Evolutionary conservation across 2,797 vertebrate species (phyloP).

Genomic region (Manis pentadactyla): DNA sequence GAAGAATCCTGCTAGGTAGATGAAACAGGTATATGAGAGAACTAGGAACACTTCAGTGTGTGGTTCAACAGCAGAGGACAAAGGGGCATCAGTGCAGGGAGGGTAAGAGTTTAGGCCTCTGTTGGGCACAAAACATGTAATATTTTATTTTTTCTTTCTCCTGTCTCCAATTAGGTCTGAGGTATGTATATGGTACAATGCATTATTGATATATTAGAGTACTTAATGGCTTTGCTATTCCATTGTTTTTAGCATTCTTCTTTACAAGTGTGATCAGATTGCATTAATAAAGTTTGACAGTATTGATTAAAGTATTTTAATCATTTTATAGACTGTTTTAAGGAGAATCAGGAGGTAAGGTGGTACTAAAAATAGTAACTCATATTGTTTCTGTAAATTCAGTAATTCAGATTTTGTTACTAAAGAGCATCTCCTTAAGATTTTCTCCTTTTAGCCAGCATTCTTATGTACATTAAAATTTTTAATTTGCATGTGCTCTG

Average conservation of each 20-base stretch:
- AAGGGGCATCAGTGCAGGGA: neutral
- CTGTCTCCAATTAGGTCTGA: neutral
- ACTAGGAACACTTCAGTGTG: neutral
- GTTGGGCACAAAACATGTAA: neutral
- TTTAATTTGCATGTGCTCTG: neutral
- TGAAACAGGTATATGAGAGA: neutral
- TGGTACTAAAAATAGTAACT: neutral
- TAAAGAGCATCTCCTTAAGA: neutral
- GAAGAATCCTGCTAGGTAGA: neutral
- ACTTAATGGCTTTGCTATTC: neutral
- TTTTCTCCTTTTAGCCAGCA: neutral
- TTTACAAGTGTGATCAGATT: neutral
- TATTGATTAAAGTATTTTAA: neutral
- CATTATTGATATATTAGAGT: neutral
- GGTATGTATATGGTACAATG: neutral
- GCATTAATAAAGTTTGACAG: neutral
- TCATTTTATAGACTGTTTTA: neutral
- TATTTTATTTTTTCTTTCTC: neutral
- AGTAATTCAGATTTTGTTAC: neutral
- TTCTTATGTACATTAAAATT: neutral
- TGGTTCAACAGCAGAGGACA: neutral
- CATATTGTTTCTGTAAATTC: neutral
- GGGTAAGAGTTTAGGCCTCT: neutral
- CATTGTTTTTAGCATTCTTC: neutral
- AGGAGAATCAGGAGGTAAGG: neutral